Percentiles rank a stretch among this genome's conserved stretches.
Conservation (phyloP, 1,140 invertebrate species). For the Neodiprion pinetum region DNA sequence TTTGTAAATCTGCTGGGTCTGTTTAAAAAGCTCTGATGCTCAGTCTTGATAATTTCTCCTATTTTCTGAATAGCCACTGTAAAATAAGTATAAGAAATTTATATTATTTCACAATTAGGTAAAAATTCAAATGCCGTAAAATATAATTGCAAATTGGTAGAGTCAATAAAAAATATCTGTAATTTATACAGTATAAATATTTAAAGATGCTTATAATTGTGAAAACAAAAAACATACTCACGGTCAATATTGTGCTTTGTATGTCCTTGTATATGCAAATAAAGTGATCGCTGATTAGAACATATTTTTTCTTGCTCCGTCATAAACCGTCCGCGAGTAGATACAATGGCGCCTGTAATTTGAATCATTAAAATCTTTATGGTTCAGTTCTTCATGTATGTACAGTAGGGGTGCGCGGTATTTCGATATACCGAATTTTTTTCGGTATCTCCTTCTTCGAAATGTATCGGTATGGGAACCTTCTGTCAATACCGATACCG, state of each 20-base stretch:
- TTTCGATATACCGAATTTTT: too few species aligned
- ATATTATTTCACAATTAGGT: too few species aligned
- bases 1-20: constrained; percentile 61
- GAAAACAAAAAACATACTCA: constrained; percentile 50
- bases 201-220: constrained; percentile 15
- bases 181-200: constrained; percentile 9
- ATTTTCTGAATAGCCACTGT: constrained; percentile 69
- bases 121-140: too few species aligned
- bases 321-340: constrained; percentile 70
- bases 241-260: constrained; percentile 67
- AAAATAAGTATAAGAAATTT: constrained; percentile 31
- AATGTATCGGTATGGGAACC: too few species aligned
- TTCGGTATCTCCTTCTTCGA: too few species aligned
- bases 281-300: constrained; percentile 66
- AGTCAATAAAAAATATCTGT: too few species aligned
- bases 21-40: constrained; percentile 57
- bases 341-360: constrained; percentile 65
- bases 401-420: too few species aligned
- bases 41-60: constrained; percentile 67
- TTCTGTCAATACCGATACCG: too few species aligned
- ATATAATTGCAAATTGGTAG: too few species aligned
- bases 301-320: constrained; percentile 65
- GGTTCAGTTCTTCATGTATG: constrained; percentile 13
- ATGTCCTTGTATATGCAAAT: constrained; percentile 69
- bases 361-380: constrained; percentile 14